Evolutionary conservation across 2,113 vertebrate genomes (phyloP).

Genomic region (Merops nubicus): DNA sequence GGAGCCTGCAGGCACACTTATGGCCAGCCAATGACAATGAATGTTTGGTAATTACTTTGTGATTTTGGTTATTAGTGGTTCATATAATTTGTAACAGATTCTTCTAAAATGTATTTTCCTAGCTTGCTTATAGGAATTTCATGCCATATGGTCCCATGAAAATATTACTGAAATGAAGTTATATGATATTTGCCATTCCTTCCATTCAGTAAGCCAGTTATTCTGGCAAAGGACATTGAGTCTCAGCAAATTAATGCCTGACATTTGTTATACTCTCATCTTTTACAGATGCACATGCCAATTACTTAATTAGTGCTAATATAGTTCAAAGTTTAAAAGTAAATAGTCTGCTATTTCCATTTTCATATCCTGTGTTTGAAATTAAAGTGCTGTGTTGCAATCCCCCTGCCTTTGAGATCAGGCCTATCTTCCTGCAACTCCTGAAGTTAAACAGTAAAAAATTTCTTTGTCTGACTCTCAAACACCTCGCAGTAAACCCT

Average conservation of each 20-base stretch:
- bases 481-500: background rate
- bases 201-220: background rate
- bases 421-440: background rate
- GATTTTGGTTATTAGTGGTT: background rate
- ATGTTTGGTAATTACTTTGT: background rate
- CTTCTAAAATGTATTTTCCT: background rate
- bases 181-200: background rate
- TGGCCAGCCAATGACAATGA: background rate
- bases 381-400: background rate
- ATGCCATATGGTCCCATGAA: background rate
- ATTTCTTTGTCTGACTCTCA: background rate
- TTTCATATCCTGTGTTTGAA: background rate
- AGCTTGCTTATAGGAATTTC: background rate
- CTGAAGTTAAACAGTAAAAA: background rate
- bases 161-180: background rate
- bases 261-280: background rate
- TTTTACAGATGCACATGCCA: background rate
- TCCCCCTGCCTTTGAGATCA: accelerated
- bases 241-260: background rate
- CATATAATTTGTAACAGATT: background rate
- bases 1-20: background rate
- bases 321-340: background rate
- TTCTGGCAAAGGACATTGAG: background rate
- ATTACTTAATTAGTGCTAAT: background rate
- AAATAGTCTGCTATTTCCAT: background rate